A percentile compares a stretch with the other conserved stretches of the same genome.
Conservation (phyloP, 2,888 invertebrate genomes). For the Caenorhabditis sp. region DNA sequence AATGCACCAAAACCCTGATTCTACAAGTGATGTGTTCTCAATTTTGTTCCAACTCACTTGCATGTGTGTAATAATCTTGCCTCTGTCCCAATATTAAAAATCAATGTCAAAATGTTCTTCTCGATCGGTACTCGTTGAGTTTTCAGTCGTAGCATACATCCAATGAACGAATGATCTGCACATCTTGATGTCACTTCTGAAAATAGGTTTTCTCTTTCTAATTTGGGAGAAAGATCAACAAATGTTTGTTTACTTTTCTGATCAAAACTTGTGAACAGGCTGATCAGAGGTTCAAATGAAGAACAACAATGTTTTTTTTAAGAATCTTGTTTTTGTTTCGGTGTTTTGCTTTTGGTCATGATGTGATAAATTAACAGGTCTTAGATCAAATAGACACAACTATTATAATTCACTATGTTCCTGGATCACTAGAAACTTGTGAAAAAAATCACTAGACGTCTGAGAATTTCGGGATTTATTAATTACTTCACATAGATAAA, state of each 20-base stretch:
- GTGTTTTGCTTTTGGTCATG: too few species aligned
- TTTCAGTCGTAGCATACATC: conserved; percentile 64
- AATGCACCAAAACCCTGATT: too few species aligned
- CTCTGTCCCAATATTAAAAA: conserved; percentile 65
- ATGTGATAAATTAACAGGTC: too few species aligned
- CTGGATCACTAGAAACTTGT: too few species aligned
- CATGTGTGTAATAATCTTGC: conserved; percentile 67
- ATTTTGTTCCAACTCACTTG: conserved; percentile 48
- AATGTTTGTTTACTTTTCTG: neutral
- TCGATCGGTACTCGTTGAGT: conserved; percentile 67
- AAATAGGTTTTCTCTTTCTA: conserved; percentile 2
- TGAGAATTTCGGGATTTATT: too few species aligned
- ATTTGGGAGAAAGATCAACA: neutral
- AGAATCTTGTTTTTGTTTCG: too few species aligned
- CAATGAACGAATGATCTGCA: conserved; percentile 63
- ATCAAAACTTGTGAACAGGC: neutral
- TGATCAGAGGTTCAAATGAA: neutral
- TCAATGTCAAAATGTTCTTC: conserved; percentile 64
- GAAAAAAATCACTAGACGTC: too few species aligned
- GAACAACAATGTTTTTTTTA: neutral
- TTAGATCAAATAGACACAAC: too few species aligned
- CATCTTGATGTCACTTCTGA: conserved; percentile 38
- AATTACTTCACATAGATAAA: too few species aligned
- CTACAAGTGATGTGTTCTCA: too few species aligned
- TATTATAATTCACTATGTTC: too few species aligned